Evolutionary conservation across 2,113 vertebrate genomes (phyloP), one percentile per base, ranked within the genome.

Genomic region (Toxotes chatareus): DNA sequence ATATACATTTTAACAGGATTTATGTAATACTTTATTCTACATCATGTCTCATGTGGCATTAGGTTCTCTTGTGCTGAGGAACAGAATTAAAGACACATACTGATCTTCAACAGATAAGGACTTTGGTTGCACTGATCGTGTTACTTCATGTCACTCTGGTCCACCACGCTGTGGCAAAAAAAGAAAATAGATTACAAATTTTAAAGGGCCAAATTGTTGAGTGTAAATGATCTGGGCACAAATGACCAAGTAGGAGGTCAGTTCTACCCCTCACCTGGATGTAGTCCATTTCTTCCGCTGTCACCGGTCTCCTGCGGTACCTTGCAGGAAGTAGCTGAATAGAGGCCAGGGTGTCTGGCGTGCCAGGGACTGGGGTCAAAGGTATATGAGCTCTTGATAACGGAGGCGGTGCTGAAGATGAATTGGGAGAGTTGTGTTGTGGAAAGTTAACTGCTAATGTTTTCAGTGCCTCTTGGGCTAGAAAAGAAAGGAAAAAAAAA

Each of bases 211-310:
- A 38, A 38, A 38, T 38, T 38, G 36, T 38, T 38, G 4, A 38
- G 36, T 14, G 11, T 31, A 21, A 61, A 40, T 57, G 9, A n/a
- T 51, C 4, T 38, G 27, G 1, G 9, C 56, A 14, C 2, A n/a
- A 3, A 19, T 0, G 17, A 31, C 60, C 3, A 8, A 19, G 9
- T 2, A 19, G 6, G 4, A 38, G 23, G 16, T 47, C n/a, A 21
- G 4, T 23, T 40, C 21, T 40, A 4, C 5, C 31, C 34, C 89
- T 88, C 80, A 95, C 95, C 94, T 95, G 94, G 69, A 96, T 96
- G 74, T 88, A 95, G 4, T 95, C 94, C 89, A 96, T 95, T 80
- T 96, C 95, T 1, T 96, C 94, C 0, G 38, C 51, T 1, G 91
- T 9, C 40, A 96, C 0, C 16, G 65, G 76, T 90, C 92, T 95